phyloP scores from a whole-genome alignment of 2,113 vertebrate genomes.

The Talpa occidentalis region DNA sequence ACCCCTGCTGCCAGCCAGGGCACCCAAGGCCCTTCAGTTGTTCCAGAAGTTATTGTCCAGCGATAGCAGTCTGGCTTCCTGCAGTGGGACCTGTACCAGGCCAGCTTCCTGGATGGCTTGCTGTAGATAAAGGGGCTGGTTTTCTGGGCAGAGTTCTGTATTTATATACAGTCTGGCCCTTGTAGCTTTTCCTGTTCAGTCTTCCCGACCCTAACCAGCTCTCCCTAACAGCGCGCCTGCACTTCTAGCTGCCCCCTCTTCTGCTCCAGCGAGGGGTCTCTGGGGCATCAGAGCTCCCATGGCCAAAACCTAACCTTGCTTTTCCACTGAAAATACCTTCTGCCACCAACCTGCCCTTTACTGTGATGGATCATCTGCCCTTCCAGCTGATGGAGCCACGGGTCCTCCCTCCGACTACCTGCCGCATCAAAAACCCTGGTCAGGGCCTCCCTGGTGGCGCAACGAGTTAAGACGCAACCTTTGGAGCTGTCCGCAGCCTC shows the following conservation, averaged over 20 bases:
- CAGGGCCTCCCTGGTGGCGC: no score
- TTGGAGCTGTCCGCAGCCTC: no score
- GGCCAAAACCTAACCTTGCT: neutral
- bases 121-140: neutral
- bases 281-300: neutral
- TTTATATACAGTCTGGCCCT: neutral
- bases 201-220: neutral
- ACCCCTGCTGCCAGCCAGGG: neutral
- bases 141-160: conserved; percentile 10
- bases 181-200: neutral
- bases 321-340: neutral
- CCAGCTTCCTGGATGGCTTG: neutral
- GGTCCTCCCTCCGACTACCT: neutral
- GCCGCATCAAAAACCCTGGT: neutral
- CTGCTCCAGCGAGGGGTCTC: neutral
- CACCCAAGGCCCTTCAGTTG: neutral
- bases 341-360: neutral
- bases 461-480: no score
- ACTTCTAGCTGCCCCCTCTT: neutral
- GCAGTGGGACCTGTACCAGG: neutral
- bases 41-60: neutral
- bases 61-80: conserved; percentile 35
- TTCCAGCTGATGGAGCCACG: neutral
- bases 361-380: neutral
- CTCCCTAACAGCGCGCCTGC: neutral